Evolutionary conservation across 2,888 invertebrate genomes (phyloP).

Genomic region (Timema cristinae): DNA sequence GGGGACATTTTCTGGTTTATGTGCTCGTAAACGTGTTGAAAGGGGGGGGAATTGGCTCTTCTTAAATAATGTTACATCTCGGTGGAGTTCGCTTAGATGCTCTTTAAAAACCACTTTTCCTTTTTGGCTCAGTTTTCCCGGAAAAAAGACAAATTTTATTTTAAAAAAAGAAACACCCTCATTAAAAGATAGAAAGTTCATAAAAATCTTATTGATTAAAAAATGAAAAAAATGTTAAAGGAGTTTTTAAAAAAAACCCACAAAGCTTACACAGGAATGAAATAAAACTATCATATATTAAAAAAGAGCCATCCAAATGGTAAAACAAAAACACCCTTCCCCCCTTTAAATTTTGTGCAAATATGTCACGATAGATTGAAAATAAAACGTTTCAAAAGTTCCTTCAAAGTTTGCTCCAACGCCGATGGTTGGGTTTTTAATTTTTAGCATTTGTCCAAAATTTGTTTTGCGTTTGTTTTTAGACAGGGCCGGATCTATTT

Average conservation of each 20-base stretch:
- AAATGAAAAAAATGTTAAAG: neutral
- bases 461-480: too few relatives aligned
- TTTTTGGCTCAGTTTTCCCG: constrained; percentile 59
- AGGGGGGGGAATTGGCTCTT: constrained; percentile 50
- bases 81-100: constrained; percentile 62
- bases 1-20: constrained; percentile 55
- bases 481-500: too few relatives aligned
- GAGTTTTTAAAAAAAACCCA: neutral
- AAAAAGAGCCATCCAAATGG: too few relatives aligned
- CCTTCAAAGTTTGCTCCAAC: too few relatives aligned
- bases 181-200: neutral
- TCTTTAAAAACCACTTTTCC: constrained; percentile 58
- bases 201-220: neutral
- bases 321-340: too few relatives aligned
- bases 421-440: too few relatives aligned
- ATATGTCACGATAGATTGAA: too few relatives aligned
- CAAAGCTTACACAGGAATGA: too few relatives aligned
- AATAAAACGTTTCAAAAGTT: too few relatives aligned
- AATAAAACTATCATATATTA: too few relatives aligned
- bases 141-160: constrained; percentile 22
- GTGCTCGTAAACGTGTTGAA: constrained; percentile 49
- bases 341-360: too few relatives aligned
- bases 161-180: neutral
- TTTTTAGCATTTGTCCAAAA: too few relatives aligned
- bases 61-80: constrained; percentile 64